These are phyloP conservation scores for Pelosia muscerda DNA, from an alignment of 2,888 invertebrate species.

Conservation along the genomic window DNA sequence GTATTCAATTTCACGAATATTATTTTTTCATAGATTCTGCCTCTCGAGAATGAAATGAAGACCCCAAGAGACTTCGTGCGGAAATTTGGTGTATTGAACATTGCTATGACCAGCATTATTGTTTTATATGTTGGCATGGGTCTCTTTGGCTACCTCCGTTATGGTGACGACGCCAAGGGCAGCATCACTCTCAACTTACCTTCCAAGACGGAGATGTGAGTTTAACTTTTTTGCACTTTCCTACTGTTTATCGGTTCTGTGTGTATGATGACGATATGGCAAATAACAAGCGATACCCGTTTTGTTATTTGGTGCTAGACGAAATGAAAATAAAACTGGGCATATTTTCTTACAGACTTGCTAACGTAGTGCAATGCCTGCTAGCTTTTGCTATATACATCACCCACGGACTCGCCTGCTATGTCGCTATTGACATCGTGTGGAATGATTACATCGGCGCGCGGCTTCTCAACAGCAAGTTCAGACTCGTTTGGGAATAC, in stretches of 20 bases:
- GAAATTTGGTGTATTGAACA: slow-evolving; percentile 93
- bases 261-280: too few relatives aligned
- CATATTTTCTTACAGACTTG: slow-evolving; percentile 83
- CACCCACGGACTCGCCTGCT: slow-evolving; percentile 97
- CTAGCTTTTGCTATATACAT: slow-evolving; percentile 94
- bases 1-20: slow-evolving; percentile 3
- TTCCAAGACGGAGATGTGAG: slow-evolving; percentile 87
- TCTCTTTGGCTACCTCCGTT: slow-evolving; percentile 96
- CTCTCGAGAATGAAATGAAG: slow-evolving; percentile 98
- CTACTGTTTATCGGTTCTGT: background rate
- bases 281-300: too few relatives aligned
- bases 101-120: slow-evolving; percentile 93
- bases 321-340: too few relatives aligned
- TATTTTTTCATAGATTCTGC: slow-evolving; percentile 90
- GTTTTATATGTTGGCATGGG: slow-evolving; percentile 95
- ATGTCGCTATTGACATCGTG: slow-evolving; percentile 97
- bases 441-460: slow-evolving; percentile 92
- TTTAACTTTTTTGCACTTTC: slow-evolving; percentile 24
- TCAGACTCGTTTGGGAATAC: slow-evolving; percentile 91
- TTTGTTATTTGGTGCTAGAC: too few relatives aligned
- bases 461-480: slow-evolving; percentile 88
- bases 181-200: slow-evolving; percentile 96
- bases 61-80: slow-evolving; percentile 93
- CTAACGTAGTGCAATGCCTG: slow-evolving; percentile 90
- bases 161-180: slow-evolving; percentile 90